Evolutionary conservation across 2,888 invertebrate genomes (phyloP), one percentile per base, ranked within the genome.

Genomic region (Cephus pygmeus): DNA sequence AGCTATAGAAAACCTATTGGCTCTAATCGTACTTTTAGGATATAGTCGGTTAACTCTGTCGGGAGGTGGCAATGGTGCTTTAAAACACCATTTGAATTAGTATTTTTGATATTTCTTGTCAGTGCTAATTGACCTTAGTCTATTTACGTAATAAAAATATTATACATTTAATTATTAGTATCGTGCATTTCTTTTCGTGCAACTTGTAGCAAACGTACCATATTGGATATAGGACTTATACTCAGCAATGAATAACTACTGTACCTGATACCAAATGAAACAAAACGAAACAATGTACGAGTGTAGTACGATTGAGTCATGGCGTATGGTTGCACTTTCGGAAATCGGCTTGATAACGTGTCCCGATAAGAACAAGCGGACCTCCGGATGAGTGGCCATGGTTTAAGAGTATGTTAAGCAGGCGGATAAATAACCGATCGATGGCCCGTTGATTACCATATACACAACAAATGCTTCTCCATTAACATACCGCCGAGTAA

Each of bases 401-500:
- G 71, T 34, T 71, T 31, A 71, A 9, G 31, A 30, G 73, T 73
- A 74, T 77, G 77, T 77, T 77, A 77, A 77, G 15, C 77, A 73
- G 73, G 56, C 34, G 77, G 77, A 77, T 77, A 69, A 75, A 77
- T 75, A 75, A 77, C 69, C 75, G 36, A 77, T 77, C 40, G 77
- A 77, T 77, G 75, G 69, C 36, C 34, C 75, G 40, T 33, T 75
- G 77, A 75, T 77, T 75, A 77, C 77, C 75, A 75, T 75, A 75
- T 69, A 75, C 75, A 77, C 75, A 77, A 77, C 77, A 69, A 77
- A 77, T 75, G 75, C 69, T 69, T 77, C 69, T 75, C 75, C 69
- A 77, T 77, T 75, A 77, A 75, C 74, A 77, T 75, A 77, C 77
- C 75, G 75, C 77, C 30, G 69, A 75, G 75, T 34, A 77, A 77